Evolutionary conservation across 2,888 invertebrate species (phyloP), one percentile per base, ranked within the genome.

Genomic region (Torymus aiolomorphi): DNA sequence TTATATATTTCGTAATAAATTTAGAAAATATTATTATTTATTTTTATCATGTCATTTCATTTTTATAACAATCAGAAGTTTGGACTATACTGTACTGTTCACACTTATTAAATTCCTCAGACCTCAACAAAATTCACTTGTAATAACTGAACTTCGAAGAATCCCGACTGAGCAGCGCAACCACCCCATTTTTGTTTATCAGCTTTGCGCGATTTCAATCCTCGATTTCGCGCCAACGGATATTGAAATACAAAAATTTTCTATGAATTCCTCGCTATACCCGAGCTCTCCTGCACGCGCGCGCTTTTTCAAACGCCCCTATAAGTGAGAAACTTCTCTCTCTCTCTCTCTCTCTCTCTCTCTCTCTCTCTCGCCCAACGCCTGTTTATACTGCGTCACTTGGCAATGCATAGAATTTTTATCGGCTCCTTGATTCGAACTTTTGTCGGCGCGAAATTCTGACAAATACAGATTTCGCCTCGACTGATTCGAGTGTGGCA

Each of bases 381-480:
- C 56, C 76, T 80, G 70, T 78, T 75, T 78, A 81, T 81, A 81
- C 71, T 75, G 78, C 72, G 78, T 73, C 78, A 81, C 81, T 81
- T 81, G 78, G 76, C 81, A 73, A 81, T 81, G 81, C 81, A 81
- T 81, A 81, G 81, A 81, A 78, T 81, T 81, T 81, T 81, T 81
- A 83, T 78, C 76, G 80, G 69, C 75, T 79, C 56, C 73, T 61
- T 77, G 80, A 82, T 82, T 78, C 80, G 77, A 83, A 83, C 75
- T 83, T 80, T 82, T 80, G 80, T 76, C 75, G 78, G 54, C 62
- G 31, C 66, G 59, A 83, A 80, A 76, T 78, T 78, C 78, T 67
- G 73, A 76, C 79, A 81, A 80, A 80, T 70, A 79, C 76, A 78
- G 66, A 78, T 81, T 76, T 77, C 70, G 2, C 73, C 56, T 24